A percentile compares a stretch with the other conserved stretches of the same genome.
Evolutionary conservation across 2,888 invertebrate genomes (phyloP).

Genomic region (Leptinotarsa juncta): DNA sequence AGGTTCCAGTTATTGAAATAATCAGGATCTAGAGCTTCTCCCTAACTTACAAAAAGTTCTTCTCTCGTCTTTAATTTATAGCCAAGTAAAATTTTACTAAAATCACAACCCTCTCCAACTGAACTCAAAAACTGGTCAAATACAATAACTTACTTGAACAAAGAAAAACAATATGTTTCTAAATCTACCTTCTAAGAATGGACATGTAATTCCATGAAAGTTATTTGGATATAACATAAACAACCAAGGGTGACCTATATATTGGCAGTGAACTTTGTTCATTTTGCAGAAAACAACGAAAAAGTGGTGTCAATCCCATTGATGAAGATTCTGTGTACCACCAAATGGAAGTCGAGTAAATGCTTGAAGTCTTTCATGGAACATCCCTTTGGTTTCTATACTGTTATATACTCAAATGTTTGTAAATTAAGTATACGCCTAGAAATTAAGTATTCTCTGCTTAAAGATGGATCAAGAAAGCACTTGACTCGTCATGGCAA

Average conservation of each 20-base stretch:
- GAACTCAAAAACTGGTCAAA: slow-evolving; percentile 24
- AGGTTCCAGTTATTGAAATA: slow-evolving; percentile 35
- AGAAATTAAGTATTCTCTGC: slow-evolving; percentile 3
- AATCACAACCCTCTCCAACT: slow-evolving; percentile 35
- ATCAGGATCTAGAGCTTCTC: slow-evolving; percentile 27
- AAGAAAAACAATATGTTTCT: slow-evolving; percentile 20
- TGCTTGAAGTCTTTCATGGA: slow-evolving; percentile 24
- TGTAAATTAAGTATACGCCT: background rate
- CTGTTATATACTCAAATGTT: background rate
- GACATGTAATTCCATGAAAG: slow-evolving; percentile 15
- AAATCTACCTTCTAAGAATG: slow-evolving; percentile 4
- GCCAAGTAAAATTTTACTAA: slow-evolving; percentile 25
- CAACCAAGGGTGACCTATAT: background rate
- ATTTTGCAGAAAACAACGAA: background rate
- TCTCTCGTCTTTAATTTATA: background rate
- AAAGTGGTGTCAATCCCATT: slow-evolving; percentile 9
- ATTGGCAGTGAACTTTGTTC: slow-evolving; percentile 25
- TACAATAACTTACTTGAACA: slow-evolving; percentile 24
- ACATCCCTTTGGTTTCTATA: slow-evolving; percentile 17
- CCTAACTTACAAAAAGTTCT: background rate
- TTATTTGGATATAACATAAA: background rate
- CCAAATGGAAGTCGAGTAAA: background rate
- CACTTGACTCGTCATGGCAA: slow-evolving; percentile 13
- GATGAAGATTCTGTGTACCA: background rate
- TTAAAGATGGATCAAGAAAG: slow-evolving; percentile 13